These are phyloP conservation scores for Panagrolaimus sp. DNA, from an alignment of 1,140 invertebrate genomes.

Conservation along the genomic window DNA sequence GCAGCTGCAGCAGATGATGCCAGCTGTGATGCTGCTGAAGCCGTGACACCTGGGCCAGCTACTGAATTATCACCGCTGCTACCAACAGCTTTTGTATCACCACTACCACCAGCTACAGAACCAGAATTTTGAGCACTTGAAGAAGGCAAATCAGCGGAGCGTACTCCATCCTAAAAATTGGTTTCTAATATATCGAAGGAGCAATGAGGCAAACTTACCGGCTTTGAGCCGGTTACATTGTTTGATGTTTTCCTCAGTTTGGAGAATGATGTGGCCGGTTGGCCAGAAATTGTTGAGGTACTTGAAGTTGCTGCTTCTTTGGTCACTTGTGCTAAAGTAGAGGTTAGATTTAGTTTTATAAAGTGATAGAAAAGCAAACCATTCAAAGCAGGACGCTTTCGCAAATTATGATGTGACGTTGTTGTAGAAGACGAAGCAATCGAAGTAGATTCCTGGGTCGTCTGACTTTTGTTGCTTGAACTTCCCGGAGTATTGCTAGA, in stretches of 20 bases:
- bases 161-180: background rate
- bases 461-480: background rate
- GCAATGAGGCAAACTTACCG: background rate
- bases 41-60: too few species aligned
- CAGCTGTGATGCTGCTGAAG: background rate
- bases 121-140: background rate
- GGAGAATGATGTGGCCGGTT: background rate
- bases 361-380: background rate
- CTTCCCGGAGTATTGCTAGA: conserved; percentile 12
- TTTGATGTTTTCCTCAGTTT: conserved; percentile 11
- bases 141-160: conserved; percentile 1
- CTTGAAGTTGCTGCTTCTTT: too few species aligned
- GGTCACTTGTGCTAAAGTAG: background rate
- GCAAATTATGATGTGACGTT: conserved; percentile 4
- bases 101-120: background rate
- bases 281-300: too few species aligned
- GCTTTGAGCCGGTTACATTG: background rate
- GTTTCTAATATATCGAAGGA: too few species aligned
- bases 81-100: too few species aligned
- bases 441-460: background rate
- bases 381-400: background rate
- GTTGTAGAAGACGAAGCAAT: conserved; percentile 8
- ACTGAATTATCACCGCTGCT: too few species aligned
- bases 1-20: too few species aligned
- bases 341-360: background rate